Evolutionary conservation across 2,888 invertebrate genomes (phyloP).

Genomic region (Ormyrus rosae): DNA sequence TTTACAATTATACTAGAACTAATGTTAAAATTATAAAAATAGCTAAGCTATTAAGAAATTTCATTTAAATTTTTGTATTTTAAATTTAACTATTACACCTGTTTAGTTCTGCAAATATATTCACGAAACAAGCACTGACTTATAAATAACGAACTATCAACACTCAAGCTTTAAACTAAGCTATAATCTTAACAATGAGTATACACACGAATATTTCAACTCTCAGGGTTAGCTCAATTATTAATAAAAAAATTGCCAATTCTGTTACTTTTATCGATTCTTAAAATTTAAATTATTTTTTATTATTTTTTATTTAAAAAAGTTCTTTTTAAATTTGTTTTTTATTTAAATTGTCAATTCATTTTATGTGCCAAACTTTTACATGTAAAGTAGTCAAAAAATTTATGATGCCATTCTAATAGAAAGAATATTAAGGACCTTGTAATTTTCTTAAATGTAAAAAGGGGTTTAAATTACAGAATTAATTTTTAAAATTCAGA

Average conservation of each 20-base stretch:
- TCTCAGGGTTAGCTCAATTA: not conserved
- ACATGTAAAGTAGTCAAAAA: conserved; percentile 50
- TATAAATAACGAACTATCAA: conserved; percentile 26
- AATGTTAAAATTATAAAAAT: not conserved
- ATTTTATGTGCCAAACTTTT: conserved; percentile 64
- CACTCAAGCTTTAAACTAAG: conserved; percentile 26
- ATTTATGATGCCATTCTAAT: conserved; percentile 62
- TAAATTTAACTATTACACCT: too few species aligned
- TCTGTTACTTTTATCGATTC: too few species aligned
- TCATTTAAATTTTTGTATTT: too few species aligned
- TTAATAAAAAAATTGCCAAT: too few species aligned
- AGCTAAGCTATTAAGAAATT: not conserved
- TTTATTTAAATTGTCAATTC: conserved; percentile 47
- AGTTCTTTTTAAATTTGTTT: not conserved
- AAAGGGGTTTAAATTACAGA: too few species aligned
- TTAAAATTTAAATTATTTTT: too few species aligned
- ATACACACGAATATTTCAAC: conserved; percentile 17
- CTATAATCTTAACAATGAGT: conserved; percentile 6
- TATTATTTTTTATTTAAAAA: too few species aligned
- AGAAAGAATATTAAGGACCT: not conserved
- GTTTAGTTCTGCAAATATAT: too few species aligned
- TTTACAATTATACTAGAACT: too few species aligned
- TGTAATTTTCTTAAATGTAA: not conserved
- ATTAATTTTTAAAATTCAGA: conserved; percentile 33
- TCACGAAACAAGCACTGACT: conserved; percentile 21